These are phyloP conservation scores for Thunnus thynnus DNA, from an alignment of 2,113 vertebrate species.

Conservation along the genomic window DNA sequence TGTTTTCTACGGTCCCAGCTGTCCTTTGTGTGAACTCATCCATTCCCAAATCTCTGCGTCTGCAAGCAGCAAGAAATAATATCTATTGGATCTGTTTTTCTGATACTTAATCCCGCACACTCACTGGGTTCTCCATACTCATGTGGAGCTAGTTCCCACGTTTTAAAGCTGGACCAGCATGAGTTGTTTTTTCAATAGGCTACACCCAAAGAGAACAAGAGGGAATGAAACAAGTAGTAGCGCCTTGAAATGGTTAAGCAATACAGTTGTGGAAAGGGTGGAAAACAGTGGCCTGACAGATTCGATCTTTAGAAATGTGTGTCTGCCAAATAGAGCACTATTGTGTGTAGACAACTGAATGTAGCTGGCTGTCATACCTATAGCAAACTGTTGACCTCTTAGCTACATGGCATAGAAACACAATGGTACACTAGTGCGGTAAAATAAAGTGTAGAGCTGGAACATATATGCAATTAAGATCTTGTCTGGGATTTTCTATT, in stretches of 20 bases:
- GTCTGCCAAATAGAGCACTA: not conserved
- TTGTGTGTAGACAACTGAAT: not conserved
- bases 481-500: no score
- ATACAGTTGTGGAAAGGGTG: not conserved
- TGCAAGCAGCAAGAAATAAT: conserved; percentile 56
- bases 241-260: conserved; percentile 31
- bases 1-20: conserved; percentile 31
- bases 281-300: not conserved
- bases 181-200: conserved; percentile 41
- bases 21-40: conserved; percentile 51
- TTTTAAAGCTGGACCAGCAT: conserved; percentile 36
- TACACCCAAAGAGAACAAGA: conserved; percentile 31
- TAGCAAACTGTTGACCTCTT: not conserved
- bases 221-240: conserved; percentile 5
- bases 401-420: not conserved
- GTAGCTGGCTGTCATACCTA: not conserved
- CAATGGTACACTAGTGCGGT: not conserved
- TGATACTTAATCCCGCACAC: conserved; percentile 52
- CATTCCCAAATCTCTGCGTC: conserved; percentile 35
- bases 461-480: not conserved
- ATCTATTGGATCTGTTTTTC: conserved; percentile 54
- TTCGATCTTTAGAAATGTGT: conserved; percentile 5
- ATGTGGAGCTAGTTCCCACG: conserved; percentile 30
- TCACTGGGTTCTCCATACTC: conserved; percentile 45
- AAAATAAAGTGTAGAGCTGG: not conserved